These are phyloP conservation scores for Cervus canadensis DNA, from an alignment of 2,113 vertebrate genomes.

Conservation along the genomic window DNA sequence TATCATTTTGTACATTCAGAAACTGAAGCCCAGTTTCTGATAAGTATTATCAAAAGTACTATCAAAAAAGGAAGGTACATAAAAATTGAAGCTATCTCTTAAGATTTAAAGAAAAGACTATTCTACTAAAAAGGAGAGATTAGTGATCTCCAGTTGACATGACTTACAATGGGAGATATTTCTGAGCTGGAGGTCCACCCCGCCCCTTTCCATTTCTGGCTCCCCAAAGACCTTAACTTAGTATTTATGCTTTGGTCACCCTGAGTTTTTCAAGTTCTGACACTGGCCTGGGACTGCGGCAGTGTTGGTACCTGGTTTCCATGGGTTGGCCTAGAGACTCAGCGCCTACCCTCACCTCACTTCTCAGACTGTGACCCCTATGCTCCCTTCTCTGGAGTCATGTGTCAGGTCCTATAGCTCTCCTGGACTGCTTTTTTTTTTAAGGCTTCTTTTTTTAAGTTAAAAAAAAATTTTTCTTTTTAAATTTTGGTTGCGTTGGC, in stretches of 20 bases:
- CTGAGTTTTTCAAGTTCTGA: not conserved
- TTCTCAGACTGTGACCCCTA: not conserved
- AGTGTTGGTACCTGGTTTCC: not conserved
- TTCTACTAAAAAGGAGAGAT: not conserved
- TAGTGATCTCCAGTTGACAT: not conserved
- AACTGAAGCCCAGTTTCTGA: not conserved
- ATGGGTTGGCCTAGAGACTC: not conserved
- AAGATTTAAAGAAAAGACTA: not conserved
- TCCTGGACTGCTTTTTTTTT: not conserved
- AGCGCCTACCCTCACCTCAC: not conserved
- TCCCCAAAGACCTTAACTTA: not conserved
- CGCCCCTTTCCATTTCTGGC: not conserved
- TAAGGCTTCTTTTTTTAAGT: not conserved
- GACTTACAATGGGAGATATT: not conserved
- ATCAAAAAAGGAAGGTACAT: not conserved
- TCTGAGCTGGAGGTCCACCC: not conserved
- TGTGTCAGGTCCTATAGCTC: not conserved
- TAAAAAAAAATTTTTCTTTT: not conserved
- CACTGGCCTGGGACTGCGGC: not conserved
- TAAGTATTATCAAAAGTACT: not conserved
- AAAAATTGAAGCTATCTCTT: not conserved
- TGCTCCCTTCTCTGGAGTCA: not conserved
- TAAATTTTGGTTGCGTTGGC: not conserved
- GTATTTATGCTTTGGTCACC: not conserved
- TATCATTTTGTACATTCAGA: slow-evolving; percentile 39